phyloP scores from a whole-genome alignment of 2,888 invertebrate genomes.

The Ennomos erosarius region DNA sequence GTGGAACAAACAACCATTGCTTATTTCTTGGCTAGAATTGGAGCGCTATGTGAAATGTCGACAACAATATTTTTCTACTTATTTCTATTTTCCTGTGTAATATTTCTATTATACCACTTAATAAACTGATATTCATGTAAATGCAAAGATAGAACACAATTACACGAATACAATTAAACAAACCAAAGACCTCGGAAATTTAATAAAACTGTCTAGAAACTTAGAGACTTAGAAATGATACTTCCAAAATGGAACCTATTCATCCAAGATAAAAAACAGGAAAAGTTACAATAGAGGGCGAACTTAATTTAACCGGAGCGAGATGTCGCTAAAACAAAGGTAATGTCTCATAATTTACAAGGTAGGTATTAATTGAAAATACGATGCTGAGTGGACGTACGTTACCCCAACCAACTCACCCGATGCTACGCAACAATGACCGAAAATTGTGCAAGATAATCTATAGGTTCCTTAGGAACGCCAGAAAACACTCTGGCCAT shows the following conservation, averaged over 20 bases:
- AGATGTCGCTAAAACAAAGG: constrained; percentile 13
- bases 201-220: constrained; percentile 28
- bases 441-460: too few relatives aligned
- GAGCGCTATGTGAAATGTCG: too few relatives aligned
- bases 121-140: constrained; percentile 9
- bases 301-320: constrained; percentile 13
- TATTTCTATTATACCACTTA: not conserved
- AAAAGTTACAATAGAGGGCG: constrained; percentile 15
- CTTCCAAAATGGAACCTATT: constrained; percentile 18
- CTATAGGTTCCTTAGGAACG: too few relatives aligned
- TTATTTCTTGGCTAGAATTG: too few relatives aligned
- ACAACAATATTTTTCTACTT: too few relatives aligned
- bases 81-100: too few relatives aligned
- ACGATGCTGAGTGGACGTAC: not conserved
- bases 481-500: too few relatives aligned
- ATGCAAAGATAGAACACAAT: constrained; percentile 11
- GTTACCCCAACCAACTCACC: too few relatives aligned
- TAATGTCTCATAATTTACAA: constrained; percentile 23
- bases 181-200: constrained; percentile 11
- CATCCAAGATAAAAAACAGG: constrained; percentile 25
- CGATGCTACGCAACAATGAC: too few relatives aligned
- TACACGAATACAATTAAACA: constrained; percentile 17
- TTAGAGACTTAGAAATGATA: constrained; percentile 21
- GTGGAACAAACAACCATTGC: too few relatives aligned
- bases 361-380: constrained; percentile 13